phyloP scores from a whole-genome alignment of 1,140 invertebrate species.

The Drosophila asahinai region DNA sequence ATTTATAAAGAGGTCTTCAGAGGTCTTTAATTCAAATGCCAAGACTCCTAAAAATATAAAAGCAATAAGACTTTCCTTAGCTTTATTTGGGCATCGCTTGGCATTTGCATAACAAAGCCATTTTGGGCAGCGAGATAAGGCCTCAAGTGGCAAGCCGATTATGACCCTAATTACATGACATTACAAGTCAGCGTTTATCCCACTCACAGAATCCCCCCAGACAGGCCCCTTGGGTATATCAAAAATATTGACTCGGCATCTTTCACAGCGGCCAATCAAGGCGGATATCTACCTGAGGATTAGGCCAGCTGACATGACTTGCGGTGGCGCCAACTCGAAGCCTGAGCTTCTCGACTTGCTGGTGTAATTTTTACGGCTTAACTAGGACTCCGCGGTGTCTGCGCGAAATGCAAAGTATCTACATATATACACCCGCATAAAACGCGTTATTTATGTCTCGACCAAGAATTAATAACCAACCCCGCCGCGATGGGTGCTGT shows the following conservation, averaged over 20 bases:
- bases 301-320: conserved; percentile 77
- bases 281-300: conserved; percentile 68
- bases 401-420: conserved; percentile 76
- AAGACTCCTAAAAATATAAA: conserved; percentile 2
- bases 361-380: conserved; percentile 80
- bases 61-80: conserved; percentile 1
- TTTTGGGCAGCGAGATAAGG: conserved; percentile 53
- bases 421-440: conserved; percentile 67
- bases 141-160: conserved; percentile 74
- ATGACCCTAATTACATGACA: conserved; percentile 80
- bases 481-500: conserved; percentile 38
- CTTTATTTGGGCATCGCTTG: conserved; percentile 1
- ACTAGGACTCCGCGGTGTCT: conserved; percentile 55
- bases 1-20: neutral
- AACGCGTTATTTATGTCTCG: conserved; percentile 72
- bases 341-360: conserved; percentile 59
- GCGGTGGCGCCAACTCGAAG: conserved; percentile 15
- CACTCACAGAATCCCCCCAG: conserved; percentile 19
- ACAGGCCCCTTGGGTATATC: conserved; percentile 19
- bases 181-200: conserved; percentile 71
- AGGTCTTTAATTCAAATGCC: neutral
- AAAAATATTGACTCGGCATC: conserved; percentile 73
- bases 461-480: conserved; percentile 74
- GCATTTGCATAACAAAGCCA: conserved; percentile 74
- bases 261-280: conserved; percentile 54